These are phyloP conservation scores for Apis mellifera DNA, from an alignment of 1,140 invertebrate species.

Conservation along the genomic window DNA sequence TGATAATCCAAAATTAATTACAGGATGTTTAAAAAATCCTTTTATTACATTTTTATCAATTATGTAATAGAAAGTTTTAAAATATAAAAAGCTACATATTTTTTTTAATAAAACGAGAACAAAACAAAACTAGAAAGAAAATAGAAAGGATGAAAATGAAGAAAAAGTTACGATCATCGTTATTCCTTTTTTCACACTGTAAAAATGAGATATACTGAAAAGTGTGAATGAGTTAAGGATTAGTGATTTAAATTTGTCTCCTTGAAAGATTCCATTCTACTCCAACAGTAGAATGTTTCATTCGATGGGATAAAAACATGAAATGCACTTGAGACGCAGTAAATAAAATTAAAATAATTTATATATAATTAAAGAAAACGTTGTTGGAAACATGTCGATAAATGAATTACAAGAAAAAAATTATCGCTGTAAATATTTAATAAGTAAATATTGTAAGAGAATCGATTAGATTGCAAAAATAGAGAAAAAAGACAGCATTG, in stretches of 20 bases:
- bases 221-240: conserved; percentile 22
- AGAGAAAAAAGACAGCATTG: conserved; percentile 22
- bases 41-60: conserved; percentile 14
- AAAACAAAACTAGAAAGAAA: neutral
- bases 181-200: conserved; percentile 49
- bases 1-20: conserved; percentile 1
- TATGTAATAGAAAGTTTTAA: neutral
- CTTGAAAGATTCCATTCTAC: conserved; percentile 54
- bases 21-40: neutral
- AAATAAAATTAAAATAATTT: conserved; percentile 64
- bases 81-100: conserved; percentile 3
- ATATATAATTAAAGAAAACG: conserved; percentile 59
- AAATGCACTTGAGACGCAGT: conserved; percentile 25
- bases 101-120: neutral
- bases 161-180: neutral
- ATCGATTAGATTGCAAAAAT: conserved; percentile 29
- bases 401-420: conserved; percentile 51
- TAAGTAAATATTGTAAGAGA: conserved; percentile 55
- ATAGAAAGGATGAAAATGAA: conserved; percentile 1
- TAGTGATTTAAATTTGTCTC: conserved; percentile 42
- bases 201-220: conserved; percentile 27
- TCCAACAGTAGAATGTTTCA: conserved; percentile 37
- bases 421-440: conserved; percentile 67
- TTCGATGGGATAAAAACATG: conserved; percentile 47
- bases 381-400: conserved; percentile 66